These are phyloP conservation scores for Scaptomyza cyrtandrae DNA, from an alignment of 2,888 invertebrate species.

Conservation along the genomic window DNA sequence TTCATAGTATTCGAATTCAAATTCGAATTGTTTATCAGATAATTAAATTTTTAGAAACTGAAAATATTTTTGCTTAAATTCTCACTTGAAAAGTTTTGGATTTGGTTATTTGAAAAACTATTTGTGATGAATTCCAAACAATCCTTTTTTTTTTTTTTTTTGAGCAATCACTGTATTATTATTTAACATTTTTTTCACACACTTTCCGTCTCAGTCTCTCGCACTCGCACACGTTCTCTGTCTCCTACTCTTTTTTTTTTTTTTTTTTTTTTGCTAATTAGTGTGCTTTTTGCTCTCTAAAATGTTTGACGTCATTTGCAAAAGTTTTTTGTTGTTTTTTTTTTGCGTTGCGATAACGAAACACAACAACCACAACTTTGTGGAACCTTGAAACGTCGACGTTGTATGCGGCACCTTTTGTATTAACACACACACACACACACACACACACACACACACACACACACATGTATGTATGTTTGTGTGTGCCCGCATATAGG, in stretches of 20 bases:
- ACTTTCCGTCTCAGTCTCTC: not conserved
- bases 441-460: not conserved
- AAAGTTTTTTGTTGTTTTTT: constrained; percentile 48
- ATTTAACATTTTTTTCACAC: constrained; percentile 9
- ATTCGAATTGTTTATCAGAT: no score
- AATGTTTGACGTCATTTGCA: constrained; percentile 75
- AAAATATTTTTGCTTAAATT: no score
- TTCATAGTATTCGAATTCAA: no score
- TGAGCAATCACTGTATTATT: constrained; percentile 16
- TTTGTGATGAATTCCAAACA: not conserved
- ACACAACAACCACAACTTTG: constrained; percentile 37
- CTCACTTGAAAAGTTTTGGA: no score
- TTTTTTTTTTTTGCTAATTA: not conserved
- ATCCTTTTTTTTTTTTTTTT: not conserved
- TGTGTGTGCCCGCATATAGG: constrained; percentile 37
- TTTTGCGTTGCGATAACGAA: constrained; percentile 60
- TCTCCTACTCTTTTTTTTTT: not conserved
- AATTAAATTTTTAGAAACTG: no score
- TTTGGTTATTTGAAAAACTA: no score
- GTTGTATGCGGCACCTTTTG: constrained; percentile 30
- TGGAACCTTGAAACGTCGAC: constrained; percentile 53
- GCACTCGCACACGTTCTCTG: not conserved
- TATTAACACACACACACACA: not conserved
- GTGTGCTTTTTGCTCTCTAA: constrained; percentile 16
- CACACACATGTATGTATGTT: constrained; percentile 2